phyloP scores from a whole-genome alignment of 2,113 vertebrate species.

The Scalopus aquaticus region DNA sequence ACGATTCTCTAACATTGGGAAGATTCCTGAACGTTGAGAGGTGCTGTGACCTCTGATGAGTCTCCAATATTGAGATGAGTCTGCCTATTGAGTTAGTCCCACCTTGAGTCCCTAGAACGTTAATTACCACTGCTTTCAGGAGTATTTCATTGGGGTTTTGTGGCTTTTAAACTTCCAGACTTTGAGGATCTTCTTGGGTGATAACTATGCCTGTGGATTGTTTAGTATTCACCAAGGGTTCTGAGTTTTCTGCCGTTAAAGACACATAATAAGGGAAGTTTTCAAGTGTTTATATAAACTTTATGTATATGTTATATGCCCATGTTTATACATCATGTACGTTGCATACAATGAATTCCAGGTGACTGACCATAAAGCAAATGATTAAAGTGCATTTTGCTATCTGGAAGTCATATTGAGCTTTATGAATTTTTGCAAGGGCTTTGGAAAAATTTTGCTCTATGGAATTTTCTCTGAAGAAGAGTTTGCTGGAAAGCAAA shows the following conservation, averaged over 20 bases:
- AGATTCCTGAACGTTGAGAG: not conserved
- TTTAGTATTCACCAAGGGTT: conserved; percentile 37
- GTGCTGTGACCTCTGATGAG: not conserved
- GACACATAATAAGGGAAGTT: not conserved
- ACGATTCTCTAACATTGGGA: not conserved
- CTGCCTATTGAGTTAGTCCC: not conserved
- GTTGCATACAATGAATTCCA: conserved; percentile 60
- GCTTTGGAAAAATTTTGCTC: conserved; percentile 50
- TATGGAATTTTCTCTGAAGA: conserved; percentile 44
- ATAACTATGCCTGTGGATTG: conserved; percentile 17
- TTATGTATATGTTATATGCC: conserved; percentile 13
- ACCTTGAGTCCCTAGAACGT: not conserved
- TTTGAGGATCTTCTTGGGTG: not conserved
- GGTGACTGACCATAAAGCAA: conserved; percentile 36
- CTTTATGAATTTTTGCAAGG: conserved; percentile 45
- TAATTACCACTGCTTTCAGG: not conserved
- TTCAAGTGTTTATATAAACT: conserved; percentile 52
- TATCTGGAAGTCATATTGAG: conserved; percentile 51
- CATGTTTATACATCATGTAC: conserved; percentile 46
- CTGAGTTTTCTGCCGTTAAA: conserved; percentile 49
- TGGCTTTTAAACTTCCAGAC: conserved; percentile 19
- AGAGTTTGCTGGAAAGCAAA: conserved; percentile 50
- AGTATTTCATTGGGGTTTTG: not conserved
- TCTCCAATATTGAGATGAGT: not conserved
- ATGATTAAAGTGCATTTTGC: conserved; percentile 52